Evolutionary conservation across 2,113 vertebrate genomes (phyloP), one percentile per base, ranked within the genome.

Genomic region (Cottus gobio): DNA sequence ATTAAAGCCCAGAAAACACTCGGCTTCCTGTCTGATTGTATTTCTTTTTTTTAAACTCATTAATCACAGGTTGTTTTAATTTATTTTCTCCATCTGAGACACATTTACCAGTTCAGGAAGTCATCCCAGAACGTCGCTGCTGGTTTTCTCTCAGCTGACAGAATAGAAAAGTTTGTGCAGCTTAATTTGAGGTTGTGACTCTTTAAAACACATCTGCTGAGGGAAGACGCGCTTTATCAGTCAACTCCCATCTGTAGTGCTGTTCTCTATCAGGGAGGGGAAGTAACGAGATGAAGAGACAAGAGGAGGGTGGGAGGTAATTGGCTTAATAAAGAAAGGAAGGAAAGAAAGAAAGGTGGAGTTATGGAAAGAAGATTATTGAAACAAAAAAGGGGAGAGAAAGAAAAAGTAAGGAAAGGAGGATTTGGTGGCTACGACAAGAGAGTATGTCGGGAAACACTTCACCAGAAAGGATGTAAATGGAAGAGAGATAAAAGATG

Each of bases 151-250:
- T 48, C 3, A 0, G 0, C 30, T 42, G 78, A 61, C 30, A 13
- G 8, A 15, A 57, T 1, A 34, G 24, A 61, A 31, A 39, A 31
- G 31, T 72, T 30, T 66, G n/a, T 31, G 56, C 34, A 30, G 70
- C 31, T 74, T 75, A 42, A 75, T 75, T 75, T 74, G 64, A 68
- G 71, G 63, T 54, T 11, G 1, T 31, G 39, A 67, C 39, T 63
- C 67, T 36, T 60, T 52, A 39, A 60, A 58, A 74, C 39, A 44
- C 2, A 2, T 24, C 57, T 18, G 65, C 42, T 15, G 67, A 31
- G 36, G 64, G 8, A 56, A 66, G 31, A 2, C 36, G 15, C 2
- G 5, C 22, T n/a, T n/a, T 11, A 70, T 54, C n/a, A 18, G 31
- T 20, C 5, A 18, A 24, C 12, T 2, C 11, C 18, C 46, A n/a